Conservation (phyloP, 2,113 vertebrate species). For the Sinocyclocheilus anophthalmus region DNA sequence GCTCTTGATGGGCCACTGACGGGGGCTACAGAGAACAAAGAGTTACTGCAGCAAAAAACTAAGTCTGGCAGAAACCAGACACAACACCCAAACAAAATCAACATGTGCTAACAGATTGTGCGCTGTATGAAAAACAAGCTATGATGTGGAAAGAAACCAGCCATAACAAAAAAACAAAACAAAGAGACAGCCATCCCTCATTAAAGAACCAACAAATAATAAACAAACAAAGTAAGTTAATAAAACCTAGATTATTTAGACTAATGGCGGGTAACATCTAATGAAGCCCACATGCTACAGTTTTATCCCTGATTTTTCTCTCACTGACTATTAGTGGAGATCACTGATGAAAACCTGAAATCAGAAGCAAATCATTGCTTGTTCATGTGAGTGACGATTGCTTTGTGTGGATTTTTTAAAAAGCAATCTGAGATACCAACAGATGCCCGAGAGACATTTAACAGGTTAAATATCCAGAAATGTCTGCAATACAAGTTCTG, state of each 20-base stretch:
- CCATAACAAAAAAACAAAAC: constrained; percentile 16
- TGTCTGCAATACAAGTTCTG: not conserved
- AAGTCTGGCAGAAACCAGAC: not conserved
- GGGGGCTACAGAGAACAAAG: constrained; percentile 32
- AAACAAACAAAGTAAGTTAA: not conserved
- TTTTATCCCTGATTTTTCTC: not conserved
- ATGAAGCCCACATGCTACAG: not conserved
- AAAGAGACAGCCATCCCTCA: not conserved
- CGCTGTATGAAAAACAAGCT: constrained; percentile 3
- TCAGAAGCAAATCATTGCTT: not conserved
- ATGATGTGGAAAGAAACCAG: constrained; percentile 8
- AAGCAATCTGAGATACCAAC: not conserved
- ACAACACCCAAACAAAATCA: constrained; percentile 32
- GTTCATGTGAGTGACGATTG: not conserved
- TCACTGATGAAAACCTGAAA: not conserved
- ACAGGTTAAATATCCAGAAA: not conserved
- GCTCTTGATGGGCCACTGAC: constrained; percentile 72
- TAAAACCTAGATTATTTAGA: not conserved
- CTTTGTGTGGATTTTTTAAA: too few relatives aligned
- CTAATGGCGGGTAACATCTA: not conserved
- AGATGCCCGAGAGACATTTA: not conserved
- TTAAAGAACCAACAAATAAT: not conserved
- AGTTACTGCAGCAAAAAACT: not conserved
- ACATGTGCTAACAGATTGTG: constrained; percentile 7
- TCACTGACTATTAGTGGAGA: not conserved